Evolutionary conservation across 2,797 vertebrate species (phyloP).

Genomic region (Muscicapa striata): DNA sequence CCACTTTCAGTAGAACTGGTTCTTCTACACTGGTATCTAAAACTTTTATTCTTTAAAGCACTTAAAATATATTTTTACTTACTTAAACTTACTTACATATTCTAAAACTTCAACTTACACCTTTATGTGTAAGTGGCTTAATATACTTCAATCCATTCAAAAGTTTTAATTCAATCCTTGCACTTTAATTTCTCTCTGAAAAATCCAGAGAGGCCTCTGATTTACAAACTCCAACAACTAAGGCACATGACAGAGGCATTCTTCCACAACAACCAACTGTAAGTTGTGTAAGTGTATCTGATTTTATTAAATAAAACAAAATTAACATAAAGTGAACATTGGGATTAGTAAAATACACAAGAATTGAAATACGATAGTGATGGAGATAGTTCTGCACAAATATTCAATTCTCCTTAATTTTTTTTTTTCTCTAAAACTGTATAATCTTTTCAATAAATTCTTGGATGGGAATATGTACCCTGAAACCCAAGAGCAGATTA

Average conservation of each 20-base stretch:
- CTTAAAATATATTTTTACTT: no score
- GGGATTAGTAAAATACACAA: neutral
- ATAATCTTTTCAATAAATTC: neutral
- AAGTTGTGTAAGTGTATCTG: neutral
- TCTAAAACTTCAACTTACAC: no score
- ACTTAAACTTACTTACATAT: no score
- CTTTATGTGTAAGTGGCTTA: no score
- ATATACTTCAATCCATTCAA: no score
- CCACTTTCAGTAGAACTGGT: no score
- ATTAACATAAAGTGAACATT: neutral
- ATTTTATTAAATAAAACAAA: neutral
- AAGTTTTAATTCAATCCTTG: no score
- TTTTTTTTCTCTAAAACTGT: neutral
- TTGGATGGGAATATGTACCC: neutral
- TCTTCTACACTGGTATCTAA: no score
- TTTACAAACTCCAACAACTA: neutral
- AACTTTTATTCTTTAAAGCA: no score
- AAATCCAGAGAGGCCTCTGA: no score
- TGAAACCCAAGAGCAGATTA: neutral
- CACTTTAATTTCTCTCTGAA: no score
- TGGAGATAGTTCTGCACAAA: neutral
- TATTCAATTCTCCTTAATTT: neutral
- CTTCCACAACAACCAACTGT: neutral
- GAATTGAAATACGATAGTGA: neutral
- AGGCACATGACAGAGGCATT: neutral